Conservation (phyloP, 2,113 vertebrate species). For the Cyanoramphus novaezelandiae region DNA sequence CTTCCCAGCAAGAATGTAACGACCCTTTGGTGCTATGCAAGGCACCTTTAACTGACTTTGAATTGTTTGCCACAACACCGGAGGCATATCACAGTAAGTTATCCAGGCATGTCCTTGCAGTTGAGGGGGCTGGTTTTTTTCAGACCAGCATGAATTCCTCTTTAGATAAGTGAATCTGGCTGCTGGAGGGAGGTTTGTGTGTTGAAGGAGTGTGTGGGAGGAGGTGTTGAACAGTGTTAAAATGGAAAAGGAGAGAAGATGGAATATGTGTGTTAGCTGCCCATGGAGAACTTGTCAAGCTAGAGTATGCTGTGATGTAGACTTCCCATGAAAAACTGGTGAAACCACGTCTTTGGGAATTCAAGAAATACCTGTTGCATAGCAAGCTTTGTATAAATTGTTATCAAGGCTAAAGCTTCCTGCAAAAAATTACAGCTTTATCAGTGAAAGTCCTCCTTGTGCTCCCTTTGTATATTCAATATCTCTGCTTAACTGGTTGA, state of each 20-base stretch:
- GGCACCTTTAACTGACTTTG: not conserved
- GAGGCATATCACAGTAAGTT: not conserved
- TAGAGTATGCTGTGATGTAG: not conserved
- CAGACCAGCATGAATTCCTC: slow-evolving; percentile 1
- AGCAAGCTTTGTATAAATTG: not conserved
- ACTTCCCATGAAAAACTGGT: not conserved
- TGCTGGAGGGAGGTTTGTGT: not conserved
- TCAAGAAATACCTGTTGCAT: not conserved
- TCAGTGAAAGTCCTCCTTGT: not conserved
- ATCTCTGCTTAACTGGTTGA: not conserved
- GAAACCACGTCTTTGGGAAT: not conserved
- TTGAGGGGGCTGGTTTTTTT: slow-evolving; percentile 11
- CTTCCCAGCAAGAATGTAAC: not conserved
- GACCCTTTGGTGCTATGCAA: not conserved
- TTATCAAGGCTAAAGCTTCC: not conserved
- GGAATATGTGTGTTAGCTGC: not conserved
- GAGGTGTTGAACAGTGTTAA: not conserved
- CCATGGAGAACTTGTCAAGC: not conserved
- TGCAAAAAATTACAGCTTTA: not conserved
- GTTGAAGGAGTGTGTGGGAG: not conserved
- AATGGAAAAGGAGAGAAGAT: not conserved
- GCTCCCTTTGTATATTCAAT: not conserved
- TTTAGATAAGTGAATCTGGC: slow-evolving; percentile 3
- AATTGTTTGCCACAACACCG: not conserved
- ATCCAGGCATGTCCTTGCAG: not conserved